Base-by-base conservation (phyloP, 2,888 invertebrate genomes). In the Allophyes oxyacanthae region DNA sequence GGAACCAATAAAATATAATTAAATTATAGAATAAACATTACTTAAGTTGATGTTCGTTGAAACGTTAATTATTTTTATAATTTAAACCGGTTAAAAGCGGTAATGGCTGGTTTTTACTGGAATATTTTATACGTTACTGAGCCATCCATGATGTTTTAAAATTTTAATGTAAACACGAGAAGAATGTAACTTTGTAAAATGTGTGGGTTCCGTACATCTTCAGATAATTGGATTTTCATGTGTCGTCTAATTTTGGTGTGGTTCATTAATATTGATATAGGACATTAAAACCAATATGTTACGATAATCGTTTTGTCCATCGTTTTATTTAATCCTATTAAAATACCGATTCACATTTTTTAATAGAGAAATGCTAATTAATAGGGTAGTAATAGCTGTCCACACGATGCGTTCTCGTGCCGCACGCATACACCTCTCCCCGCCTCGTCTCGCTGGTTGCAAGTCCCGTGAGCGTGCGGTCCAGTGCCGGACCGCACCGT, bases 21-120 rank as follows among this genome's bases (percentile, higher is more conserved):
- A 55, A 54, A 74, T 76, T 73, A 57, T 54, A 44, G 34, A 68
- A 57, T 64, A 55, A 55, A 61, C 43, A 50, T 71, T 49, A 54
- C 46, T 11, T 51, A 8, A 10, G 46, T 52, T 38, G 33, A 60
- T 40, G 41, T 13, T 28, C 46, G 54, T 55, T 41, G 14, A 54
- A 49, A 40, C 14, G 14, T 45, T 57, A 54, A 61, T 69, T 58
- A 53, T 69, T 64, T 61, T 53, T 37, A 5, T 28, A 32, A 45
- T 38, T 32, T 5, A 15, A 56, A 57, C 77, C 34, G 32, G 66
- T 46, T 63, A 44, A 2, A 44, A 32, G 34, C 40, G 42, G 49
- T 57, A 37, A 20, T 37, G 48, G 51, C 64, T 36, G 56, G 57
- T 44, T 52, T 20, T 49, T 26, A 48, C 34, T 52, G 50, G 40